Base-by-base conservation (phyloP, 1,140 invertebrate species). In the Dolichoris vasculosae region DNA sequence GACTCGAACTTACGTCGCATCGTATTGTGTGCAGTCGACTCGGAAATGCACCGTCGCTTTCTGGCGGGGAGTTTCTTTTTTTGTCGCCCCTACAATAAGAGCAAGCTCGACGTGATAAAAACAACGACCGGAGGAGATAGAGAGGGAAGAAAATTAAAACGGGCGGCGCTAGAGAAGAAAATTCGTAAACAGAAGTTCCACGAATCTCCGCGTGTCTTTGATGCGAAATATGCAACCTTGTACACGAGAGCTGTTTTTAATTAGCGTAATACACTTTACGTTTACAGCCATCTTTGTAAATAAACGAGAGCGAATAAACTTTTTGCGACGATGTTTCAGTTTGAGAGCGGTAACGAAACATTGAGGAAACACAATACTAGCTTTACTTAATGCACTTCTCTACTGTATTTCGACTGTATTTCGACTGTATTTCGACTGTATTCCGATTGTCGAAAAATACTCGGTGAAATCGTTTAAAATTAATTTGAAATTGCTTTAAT, bases 231-330 rank as follows among this genome's bases (percentile, higher is more conserved):
- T 30, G 23, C 15, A 40, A 23, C 8, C 32, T 38, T n/a, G 67
- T 63, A 20, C 13, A 59, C 55, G 55, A 59, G 55, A 1, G 32
- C 63, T 55, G 30, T 79, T 79, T 84, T 84, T 84, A 84, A 84
- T 84, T 78, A 84, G 83, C 76, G 63, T 79, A 55, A 84, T 84
- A 73, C 63, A 64, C 40, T 79, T 81, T 63, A 13, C 32, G n/a
- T 13, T 38, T 51, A 40, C 13, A 30, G 69, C 15, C 40, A 9
- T 15, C 75, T 32, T 17, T 35, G 30, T 17, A 13, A 69, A 67
- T 71, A 71, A 40, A 38, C 46, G 30, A 30, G 80, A 71, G 30
- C 23, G 48, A 82, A 26, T 55, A 55, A 67, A 30, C 63, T 32
- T 81, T 81, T 69, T 63, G 40, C 46, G 4, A 35, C 43, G 23